phyloP scores from a whole-genome alignment of 2,888 invertebrate species.

The Pyrocoelia pectoralis region DNA sequence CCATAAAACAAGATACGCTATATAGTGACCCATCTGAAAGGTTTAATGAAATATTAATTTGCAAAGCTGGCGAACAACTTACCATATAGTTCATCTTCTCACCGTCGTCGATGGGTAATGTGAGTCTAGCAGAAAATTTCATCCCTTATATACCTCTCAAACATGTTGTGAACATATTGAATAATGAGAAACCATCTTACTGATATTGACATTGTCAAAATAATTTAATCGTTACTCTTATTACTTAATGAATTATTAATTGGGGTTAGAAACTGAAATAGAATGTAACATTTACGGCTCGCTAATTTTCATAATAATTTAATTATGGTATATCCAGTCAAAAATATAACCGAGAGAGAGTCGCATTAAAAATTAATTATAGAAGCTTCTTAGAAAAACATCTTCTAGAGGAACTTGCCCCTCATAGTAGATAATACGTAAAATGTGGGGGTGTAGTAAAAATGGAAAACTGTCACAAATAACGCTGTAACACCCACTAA shows the following conservation, averaged over 20 bases:
- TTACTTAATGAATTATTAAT: background rate
- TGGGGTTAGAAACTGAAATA: conserved; percentile 4
- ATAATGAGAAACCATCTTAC: background rate
- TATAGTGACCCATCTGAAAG: conserved; percentile 11
- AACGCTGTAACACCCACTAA: too few relatives aligned
- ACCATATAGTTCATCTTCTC: background rate
- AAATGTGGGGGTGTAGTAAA: too few relatives aligned
- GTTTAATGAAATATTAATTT: background rate
- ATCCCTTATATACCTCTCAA: conserved; percentile 3
- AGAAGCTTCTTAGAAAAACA: too few relatives aligned
- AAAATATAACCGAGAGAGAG: background rate
- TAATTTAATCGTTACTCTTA: conserved; percentile 3
- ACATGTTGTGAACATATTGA: background rate
- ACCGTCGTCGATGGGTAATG: background rate
- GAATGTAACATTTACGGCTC: background rate
- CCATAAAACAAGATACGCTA: conserved; percentile 4
- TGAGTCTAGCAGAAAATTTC: background rate
- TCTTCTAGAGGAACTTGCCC: too few relatives aligned
- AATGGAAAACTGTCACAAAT: too few relatives aligned
- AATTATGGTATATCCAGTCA: too few relatives aligned
- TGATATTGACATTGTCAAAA: background rate
- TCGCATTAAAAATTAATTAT: background rate
- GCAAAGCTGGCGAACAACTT: background rate
- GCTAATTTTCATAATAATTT: background rate
- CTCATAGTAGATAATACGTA: too few relatives aligned